These are phyloP conservation scores for Ornithoptera priamus DNA, from an alignment of 2,888 invertebrate species.

Conservation along the genomic window DNA sequence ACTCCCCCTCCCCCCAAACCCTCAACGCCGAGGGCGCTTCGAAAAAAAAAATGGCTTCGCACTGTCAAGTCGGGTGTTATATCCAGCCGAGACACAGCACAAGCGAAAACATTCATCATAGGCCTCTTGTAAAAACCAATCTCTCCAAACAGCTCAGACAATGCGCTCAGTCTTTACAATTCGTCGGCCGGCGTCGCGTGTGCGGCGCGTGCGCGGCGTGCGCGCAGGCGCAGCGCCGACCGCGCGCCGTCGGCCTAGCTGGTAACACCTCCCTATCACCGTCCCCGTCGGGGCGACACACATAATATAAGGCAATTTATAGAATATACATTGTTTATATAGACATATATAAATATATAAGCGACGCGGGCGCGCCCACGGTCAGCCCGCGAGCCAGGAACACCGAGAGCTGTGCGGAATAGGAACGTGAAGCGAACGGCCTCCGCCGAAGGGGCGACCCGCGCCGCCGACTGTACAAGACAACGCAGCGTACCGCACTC, in stretches of 20 bases:
- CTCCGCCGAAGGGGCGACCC: background rate
- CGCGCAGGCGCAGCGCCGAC: background rate
- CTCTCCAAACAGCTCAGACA: constrained; percentile 15
- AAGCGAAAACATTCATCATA: constrained; percentile 20
- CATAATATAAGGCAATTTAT: constrained; percentile 62
- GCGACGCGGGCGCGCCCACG: constrained; percentile 7
- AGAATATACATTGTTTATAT: constrained; percentile 42
- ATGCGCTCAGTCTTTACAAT: constrained; percentile 26
- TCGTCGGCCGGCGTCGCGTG: background rate
- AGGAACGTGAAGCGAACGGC: constrained; percentile 3
- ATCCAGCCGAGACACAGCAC: constrained; percentile 15
- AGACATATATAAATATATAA: constrained; percentile 2
- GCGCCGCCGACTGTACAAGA: constrained; percentile 18
- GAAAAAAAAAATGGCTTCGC: constrained; percentile 29
- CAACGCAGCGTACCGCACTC: constrained; percentile 8
- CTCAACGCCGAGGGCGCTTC: constrained; percentile 1
- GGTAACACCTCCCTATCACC: constrained; percentile 41
- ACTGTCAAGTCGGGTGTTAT: constrained; percentile 14
- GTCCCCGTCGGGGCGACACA: constrained; percentile 42
- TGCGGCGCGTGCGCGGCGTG: background rate
- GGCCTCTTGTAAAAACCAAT: constrained; percentile 23
- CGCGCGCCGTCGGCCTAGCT: constrained; percentile 33
- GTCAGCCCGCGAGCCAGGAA: constrained; percentile 5
- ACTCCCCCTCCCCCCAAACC: background rate
- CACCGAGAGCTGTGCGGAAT: constrained; percentile 13